phyloP scores from a whole-genome alignment of 2,797 vertebrate species.

The Hephaestus fuliginosus region DNA sequence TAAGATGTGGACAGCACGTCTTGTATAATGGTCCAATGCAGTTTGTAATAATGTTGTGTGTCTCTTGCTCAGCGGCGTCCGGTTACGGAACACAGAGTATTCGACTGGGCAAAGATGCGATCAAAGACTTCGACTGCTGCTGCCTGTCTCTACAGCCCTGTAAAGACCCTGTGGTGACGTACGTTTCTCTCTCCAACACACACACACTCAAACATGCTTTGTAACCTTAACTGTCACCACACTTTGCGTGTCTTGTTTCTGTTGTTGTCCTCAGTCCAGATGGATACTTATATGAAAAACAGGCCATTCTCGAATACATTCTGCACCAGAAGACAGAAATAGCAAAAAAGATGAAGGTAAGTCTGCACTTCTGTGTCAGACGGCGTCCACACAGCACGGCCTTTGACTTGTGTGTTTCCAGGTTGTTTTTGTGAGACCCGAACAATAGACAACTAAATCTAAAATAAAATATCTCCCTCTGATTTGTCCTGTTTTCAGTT shows the following conservation, averaged over 20 bases:
- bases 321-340: constrained; percentile 92
- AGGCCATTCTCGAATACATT: constrained; percentile 94
- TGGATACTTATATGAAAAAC: constrained; percentile 92
- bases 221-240: background rate
- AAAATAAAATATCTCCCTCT: background rate
- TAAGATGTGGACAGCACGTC: background rate
- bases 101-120: constrained; percentile 91
- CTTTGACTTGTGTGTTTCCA: background rate
- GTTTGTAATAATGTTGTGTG: background rate
- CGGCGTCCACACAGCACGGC: background rate
- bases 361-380: background rate
- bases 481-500: background rate
- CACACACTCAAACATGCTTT: background rate
- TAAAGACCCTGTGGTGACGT: constrained; percentile 92
- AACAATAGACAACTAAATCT: background rate
- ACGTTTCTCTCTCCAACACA: constrained; percentile 47
- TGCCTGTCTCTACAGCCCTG: constrained; percentile 93
- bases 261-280: constrained; percentile 82
- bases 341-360: constrained; percentile 92
- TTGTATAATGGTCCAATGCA: background rate
- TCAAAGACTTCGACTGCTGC: constrained; percentile 96
- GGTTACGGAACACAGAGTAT: constrained; percentile 94
- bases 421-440: background rate
- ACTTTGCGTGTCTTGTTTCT: constrained; percentile 17
- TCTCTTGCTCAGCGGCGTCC: constrained; percentile 85